Conservation (phyloP, 2,888 invertebrate genomes). For the Tetragonula carbonaria region DNA sequence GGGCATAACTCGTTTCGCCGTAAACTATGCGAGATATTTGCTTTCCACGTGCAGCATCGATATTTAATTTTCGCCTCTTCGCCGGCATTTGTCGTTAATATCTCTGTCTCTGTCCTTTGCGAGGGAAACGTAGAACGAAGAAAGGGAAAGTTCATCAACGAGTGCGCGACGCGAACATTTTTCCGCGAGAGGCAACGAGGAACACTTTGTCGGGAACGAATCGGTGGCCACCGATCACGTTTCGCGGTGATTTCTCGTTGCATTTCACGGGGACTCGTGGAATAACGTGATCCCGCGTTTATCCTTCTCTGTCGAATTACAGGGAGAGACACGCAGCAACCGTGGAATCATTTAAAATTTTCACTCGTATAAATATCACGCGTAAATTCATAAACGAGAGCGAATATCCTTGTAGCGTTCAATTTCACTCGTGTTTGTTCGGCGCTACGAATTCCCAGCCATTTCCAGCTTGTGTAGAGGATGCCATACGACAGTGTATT, state of each 20-base stretch:
- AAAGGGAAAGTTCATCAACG: not conserved
- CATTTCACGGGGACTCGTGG: not conserved
- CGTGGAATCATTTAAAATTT: not conserved
- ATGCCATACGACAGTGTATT: too few species aligned
- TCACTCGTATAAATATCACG: not conserved
- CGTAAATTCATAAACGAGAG: constrained; percentile 24
- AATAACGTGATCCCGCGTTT: constrained; percentile 3
- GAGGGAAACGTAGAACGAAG: not conserved
- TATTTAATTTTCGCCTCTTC: constrained; percentile 36
- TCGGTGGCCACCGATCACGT: not conserved
- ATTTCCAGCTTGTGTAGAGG: not conserved
- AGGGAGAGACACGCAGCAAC: not conserved
- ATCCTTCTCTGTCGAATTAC: not conserved
- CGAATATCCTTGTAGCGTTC: not conserved
- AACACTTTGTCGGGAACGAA: not conserved
- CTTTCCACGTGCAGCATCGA: constrained; percentile 15
- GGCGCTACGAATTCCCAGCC: not conserved
- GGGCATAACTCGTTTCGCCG: constrained; percentile 23
- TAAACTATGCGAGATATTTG: constrained; percentile 29
- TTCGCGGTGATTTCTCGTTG: not conserved
- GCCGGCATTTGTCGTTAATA: not conserved
- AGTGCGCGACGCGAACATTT: not conserved
- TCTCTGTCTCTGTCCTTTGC: not conserved
- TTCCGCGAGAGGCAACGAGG: too few species aligned
- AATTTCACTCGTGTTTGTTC: constrained; percentile 4